Conservation (phyloP, 2,797 vertebrate species). For the Eidolon dupreanum region DNA sequence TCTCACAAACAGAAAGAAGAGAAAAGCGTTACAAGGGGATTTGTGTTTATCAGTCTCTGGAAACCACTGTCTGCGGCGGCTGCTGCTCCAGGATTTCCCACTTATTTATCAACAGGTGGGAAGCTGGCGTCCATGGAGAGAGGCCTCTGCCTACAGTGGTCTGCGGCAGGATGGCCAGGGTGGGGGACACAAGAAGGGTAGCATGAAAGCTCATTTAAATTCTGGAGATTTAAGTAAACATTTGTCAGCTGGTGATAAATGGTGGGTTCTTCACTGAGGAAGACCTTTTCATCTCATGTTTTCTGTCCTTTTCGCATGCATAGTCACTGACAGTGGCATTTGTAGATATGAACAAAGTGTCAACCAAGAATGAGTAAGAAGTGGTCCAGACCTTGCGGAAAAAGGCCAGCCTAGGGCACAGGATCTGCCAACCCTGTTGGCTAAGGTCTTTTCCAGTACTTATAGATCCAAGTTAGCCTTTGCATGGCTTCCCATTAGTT, state of each 20-base stretch:
- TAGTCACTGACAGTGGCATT: not conserved
- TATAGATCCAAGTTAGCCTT: not conserved
- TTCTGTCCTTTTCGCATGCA: not conserved
- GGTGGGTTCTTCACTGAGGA: not conserved
- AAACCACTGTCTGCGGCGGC: not conserved
- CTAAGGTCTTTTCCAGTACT: not conserved
- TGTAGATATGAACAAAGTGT: not conserved
- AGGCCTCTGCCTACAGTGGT: not conserved
- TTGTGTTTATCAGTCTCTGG: conserved; percentile 26
- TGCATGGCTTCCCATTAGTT: not conserved
- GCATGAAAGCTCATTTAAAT: not conserved
- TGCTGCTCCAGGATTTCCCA: not conserved
- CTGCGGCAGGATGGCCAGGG: not conserved
- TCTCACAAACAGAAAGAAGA: conserved; percentile 45
- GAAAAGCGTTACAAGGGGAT: conserved; percentile 54
- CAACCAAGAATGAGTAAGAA: not conserved
- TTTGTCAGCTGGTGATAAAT: not conserved
- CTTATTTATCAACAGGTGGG: not conserved
- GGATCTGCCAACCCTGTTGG: not conserved
- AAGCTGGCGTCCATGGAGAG: not conserved
- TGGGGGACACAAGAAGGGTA: not conserved
- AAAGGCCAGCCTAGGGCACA: not conserved
- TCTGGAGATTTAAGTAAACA: not conserved
- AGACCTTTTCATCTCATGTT: not conserved
- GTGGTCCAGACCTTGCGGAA: not conserved